These are phyloP conservation scores for Phrixothrix hirtus DNA, from an alignment of 2,888 invertebrate genomes.

Conservation along the genomic window DNA sequence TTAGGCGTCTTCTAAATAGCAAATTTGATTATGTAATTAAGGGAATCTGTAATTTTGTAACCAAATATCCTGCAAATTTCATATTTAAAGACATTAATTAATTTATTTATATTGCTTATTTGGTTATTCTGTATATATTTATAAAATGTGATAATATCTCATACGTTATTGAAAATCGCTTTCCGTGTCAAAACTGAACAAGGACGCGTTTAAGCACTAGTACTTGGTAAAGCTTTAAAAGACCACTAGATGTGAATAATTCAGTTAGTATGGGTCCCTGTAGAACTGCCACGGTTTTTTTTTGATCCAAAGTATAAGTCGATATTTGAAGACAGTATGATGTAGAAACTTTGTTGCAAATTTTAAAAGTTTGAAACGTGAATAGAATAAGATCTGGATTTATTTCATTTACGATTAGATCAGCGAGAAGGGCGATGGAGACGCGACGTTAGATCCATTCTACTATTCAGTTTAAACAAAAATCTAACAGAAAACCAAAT, in stretches of 20 bases:
- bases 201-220: slow-evolving; percentile 50
- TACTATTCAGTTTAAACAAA: too few species aligned
- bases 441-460: too few species aligned
- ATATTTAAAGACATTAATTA: too few species aligned
- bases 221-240: slow-evolving; percentile 46
- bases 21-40: slow-evolving; percentile 25
- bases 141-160: slow-evolving; percentile 24
- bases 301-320: slow-evolving; percentile 8
- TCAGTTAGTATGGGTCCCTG: slow-evolving; percentile 33
- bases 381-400: slow-evolving; percentile 15
- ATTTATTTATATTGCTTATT: too few species aligned
- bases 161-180: too few species aligned
- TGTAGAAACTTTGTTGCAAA: slow-evolving; percentile 25
- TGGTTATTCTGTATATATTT: too few species aligned
- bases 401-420: slow-evolving; percentile 16
- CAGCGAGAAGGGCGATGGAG: too few species aligned
- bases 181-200: too few species aligned
- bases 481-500: too few species aligned
- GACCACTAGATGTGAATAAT: slow-evolving; percentile 49
- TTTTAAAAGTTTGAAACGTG: slow-evolving; percentile 26
- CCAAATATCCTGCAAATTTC: background rate
- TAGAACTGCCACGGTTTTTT: slow-evolving; percentile 15
- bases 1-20: slow-evolving; percentile 38
- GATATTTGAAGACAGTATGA: slow-evolving; percentile 21
- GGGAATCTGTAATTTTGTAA: slow-evolving; percentile 11